Base-by-base conservation (phyloP, 2,888 invertebrate species). In the Lysandra bellargus region DNA sequence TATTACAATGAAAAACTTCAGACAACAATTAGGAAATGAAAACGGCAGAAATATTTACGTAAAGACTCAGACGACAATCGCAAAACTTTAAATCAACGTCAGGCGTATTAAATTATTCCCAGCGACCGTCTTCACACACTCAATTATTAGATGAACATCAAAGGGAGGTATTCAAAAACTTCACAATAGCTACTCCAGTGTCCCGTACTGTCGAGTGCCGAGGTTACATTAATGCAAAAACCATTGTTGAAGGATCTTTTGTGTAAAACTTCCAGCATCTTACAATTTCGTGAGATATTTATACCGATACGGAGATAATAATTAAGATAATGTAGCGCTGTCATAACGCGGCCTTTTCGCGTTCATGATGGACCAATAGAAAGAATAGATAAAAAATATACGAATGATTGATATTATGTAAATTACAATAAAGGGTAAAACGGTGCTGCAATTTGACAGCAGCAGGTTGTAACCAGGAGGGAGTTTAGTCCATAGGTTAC, bases 91-190 rank as follows among this genome's bases (percentile, higher is more conserved):
- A 53, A 76, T 33, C 57, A 76, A 76, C 30, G 33, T 57, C 53
- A 57, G 53, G 37, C 17, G 57, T 60, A 49, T 44, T 79, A 61
- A 75, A 74, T 75, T 44, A 79, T 40, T 79, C 60, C 23, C 73
- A 30, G n/a, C 40, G 72, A 78, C 44, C 60, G 44, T 74, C 79
- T 61, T 75, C 74, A 74, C 75, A 75, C 60, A 61, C 80, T 80
- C 78, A 78, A 81, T 82, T 79, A 82, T 78, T 79, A 82, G 78
- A 81, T 79, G 81, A 79, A 80, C 79, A 81, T 82, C 82, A 83
- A 83, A 83, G 81, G 80, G 75, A 77, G 72, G 76, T 79, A 80
- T 82, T 83, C 82, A 80, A 82, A 81, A 82, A 82, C 80, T 82
- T 81, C 79, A 81, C 80, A 80, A 81, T 80, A 82, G 80, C 81